Conservation (phyloP, 2,113 vertebrate species). For the Catharus bicknelli region DNA sequence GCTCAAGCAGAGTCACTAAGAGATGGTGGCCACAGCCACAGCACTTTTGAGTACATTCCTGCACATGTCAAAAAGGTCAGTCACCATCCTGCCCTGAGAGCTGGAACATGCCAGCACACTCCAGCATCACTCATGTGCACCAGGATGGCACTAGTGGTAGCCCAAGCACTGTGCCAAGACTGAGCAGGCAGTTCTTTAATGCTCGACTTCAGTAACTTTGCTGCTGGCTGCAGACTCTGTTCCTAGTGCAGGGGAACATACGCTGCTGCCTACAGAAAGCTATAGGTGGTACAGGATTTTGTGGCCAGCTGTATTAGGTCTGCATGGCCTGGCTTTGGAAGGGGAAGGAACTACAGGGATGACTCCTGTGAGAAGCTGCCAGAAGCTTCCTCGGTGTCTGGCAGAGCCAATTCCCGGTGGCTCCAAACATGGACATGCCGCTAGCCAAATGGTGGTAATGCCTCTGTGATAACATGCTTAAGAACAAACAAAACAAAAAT, state of each 20-base stretch:
- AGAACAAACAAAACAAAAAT: neutral
- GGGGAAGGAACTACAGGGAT: neutral
- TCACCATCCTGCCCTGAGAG: neutral
- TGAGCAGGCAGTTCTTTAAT: neutral
- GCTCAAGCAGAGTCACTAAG: neutral
- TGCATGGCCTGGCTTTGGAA: neutral
- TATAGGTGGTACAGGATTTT: neutral
- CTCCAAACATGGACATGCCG: accelerated
- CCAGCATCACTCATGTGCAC: too few species aligned
- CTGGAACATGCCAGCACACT: neutral
- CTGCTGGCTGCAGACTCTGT: neutral
- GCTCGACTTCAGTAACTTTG: accelerated
- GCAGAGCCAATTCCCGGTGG: neutral
- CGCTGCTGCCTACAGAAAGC: neutral
- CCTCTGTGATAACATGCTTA: neutral
- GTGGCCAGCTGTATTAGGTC: neutral
- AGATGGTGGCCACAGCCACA: neutral
- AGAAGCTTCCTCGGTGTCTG: neutral
- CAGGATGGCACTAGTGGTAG: neutral
- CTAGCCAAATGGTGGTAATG: neutral
- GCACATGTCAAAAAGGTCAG: neutral
- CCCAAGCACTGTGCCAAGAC: accelerated
- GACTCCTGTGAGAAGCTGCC: neutral
- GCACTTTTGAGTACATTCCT: neutral
- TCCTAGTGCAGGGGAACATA: neutral